Percentiles rank a stretch among this genome's conserved stretches.
Evolutionary conservation across 2,113 vertebrate species (phyloP).

Genomic region (Sardina pilchardus): DNA sequence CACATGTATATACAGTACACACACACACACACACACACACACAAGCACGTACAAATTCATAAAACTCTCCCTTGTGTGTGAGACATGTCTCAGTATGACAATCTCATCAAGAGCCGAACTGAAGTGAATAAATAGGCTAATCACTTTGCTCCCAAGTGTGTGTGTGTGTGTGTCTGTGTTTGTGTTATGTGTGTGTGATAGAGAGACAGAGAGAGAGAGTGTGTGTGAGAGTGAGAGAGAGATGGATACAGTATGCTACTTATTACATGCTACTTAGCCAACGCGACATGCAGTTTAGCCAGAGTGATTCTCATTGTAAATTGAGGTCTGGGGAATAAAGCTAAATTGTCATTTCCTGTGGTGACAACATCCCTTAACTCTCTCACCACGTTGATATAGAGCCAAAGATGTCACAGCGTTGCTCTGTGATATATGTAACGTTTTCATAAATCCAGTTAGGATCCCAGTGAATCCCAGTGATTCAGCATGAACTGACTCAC

Average conservation of each 20-base stretch:
- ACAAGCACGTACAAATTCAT: too few relatives aligned
- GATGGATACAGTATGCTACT: not conserved
- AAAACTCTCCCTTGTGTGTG: not conserved
- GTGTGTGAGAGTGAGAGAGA: conserved; percentile 11
- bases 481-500: not conserved
- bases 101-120: not conserved
- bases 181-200: conserved; percentile 32
- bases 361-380: not conserved
- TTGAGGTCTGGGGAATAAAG: not conserved
- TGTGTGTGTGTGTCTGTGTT: conserved; percentile 32
- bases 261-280: not conserved
- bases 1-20: not conserved
- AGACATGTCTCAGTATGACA: not conserved
- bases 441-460: not conserved
- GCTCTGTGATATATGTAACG: not conserved
- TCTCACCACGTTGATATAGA: not conserved
- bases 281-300: not conserved
- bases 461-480: too few relatives aligned
- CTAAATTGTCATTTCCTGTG: not conserved
- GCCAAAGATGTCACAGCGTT: too few relatives aligned
- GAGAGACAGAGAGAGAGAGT: not conserved
- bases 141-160: not conserved
- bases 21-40: not conserved
- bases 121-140: conserved; percentile 22
- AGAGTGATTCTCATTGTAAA: not conserved